These are phyloP conservation scores for Hirtodrosophila trivittata DNA, from an alignment of 2,888 invertebrate species.

Conservation along the genomic window DNA sequence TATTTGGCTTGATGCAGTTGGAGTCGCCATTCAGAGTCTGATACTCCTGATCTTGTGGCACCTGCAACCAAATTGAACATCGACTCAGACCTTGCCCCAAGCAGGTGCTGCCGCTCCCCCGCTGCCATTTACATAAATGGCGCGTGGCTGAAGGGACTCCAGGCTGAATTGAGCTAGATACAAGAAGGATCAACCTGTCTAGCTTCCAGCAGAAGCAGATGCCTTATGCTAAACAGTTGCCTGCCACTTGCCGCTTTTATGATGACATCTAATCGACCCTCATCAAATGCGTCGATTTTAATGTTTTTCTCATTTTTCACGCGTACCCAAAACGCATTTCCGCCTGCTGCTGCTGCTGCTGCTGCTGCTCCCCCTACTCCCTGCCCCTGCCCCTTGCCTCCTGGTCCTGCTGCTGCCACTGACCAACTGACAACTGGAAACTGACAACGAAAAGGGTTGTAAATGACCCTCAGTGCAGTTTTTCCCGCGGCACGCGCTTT, in stretches of 20 bases:
- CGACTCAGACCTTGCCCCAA: conserved; percentile 4
- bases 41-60: too few species aligned
- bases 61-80: conserved; percentile 22
- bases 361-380: conserved; percentile 13
- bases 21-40: too few species aligned
- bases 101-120: conserved; percentile 37
- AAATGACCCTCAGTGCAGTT: conserved; percentile 23
- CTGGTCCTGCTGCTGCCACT: conserved; percentile 50
- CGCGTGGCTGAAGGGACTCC: conserved; percentile 43
- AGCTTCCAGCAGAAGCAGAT: conserved; percentile 12
- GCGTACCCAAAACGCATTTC: conserved; percentile 53
- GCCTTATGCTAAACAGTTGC: conserved; percentile 20
- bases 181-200: conserved; percentile 42
- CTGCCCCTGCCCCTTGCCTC: not conserved
- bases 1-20: too few species aligned
- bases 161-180: conserved; percentile 3
- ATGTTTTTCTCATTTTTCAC: conserved; percentile 69
- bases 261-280: conserved; percentile 72
- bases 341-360: conserved; percentile 27
- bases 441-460: conserved; percentile 48
- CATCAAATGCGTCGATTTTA: conserved; percentile 71
- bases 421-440: conserved; percentile 18
- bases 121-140: conserved; percentile 61
- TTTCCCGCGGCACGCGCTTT: conserved; percentile 59
- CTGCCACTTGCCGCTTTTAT: conserved; percentile 30